Percentiles rank a stretch among this genome's conserved stretches.
Conservation (phyloP, 2,113 vertebrate species). For the Excalfactoria chinensis region DNA sequence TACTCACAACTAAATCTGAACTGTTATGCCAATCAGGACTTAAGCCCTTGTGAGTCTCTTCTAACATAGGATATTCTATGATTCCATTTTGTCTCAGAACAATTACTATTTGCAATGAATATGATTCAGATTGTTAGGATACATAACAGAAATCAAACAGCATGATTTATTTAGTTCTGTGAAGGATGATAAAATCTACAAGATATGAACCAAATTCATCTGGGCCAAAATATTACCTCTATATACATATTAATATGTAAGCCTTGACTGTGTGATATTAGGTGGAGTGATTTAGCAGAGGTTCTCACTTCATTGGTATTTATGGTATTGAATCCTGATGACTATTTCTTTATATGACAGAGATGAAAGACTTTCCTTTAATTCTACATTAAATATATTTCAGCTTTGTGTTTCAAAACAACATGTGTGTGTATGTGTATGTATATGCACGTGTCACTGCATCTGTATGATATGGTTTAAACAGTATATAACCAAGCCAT, state of each 20-base stretch:
- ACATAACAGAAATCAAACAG: neutral
- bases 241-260: neutral
- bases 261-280: neutral
- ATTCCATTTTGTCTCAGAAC: neutral
- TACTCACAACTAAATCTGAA: neutral
- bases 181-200: neutral
- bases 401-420: neutral
- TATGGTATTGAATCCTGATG: neutral
- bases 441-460: accelerated
- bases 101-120: neutral
- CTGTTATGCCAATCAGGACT: neutral
- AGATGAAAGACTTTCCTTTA: neutral
- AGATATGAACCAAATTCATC: neutral
- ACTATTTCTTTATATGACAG: neutral
- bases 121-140: neutral
- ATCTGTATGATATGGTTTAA: neutral
- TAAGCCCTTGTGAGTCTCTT: neutral
- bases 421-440: accelerated
- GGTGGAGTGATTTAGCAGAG: neutral
- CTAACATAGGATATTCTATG: neutral
- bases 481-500: neutral
- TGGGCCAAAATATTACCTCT: neutral
- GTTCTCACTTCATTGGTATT: neutral
- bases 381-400: neutral
- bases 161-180: neutral